These are phyloP conservation scores for Labeo catla DNA, from an alignment of 2,113 vertebrate species.

Conservation along the genomic window DNA sequence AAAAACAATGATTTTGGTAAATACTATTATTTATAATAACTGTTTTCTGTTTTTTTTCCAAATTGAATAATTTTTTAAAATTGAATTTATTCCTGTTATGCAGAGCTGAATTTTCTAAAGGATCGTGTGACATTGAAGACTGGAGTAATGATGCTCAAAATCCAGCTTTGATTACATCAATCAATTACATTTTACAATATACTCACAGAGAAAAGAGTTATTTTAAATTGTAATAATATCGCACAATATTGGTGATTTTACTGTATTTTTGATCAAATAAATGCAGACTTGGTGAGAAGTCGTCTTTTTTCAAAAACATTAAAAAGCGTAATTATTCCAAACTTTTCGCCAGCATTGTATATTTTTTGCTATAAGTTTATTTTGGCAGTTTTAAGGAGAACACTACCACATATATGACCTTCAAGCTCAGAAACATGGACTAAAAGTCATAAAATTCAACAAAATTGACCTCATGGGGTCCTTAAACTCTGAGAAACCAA, in stretches of 20 bases:
- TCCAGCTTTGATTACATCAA: too few relatives aligned
- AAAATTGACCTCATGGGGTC: too few relatives aligned
- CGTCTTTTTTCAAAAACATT: too few relatives aligned
- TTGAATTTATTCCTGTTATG: too few relatives aligned
- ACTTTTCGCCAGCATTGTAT: neutral
- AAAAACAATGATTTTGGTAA: neutral
- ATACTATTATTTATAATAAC: neutral
- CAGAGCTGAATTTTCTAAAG: too few relatives aligned
- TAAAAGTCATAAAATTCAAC: neutral
- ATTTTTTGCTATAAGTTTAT: neutral
- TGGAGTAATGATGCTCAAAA: too few relatives aligned
- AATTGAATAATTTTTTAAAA: too few relatives aligned
- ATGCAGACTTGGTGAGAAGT: too few relatives aligned
- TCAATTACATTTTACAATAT: neutral
- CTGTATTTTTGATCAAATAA: too few relatives aligned
- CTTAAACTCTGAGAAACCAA: conserved; percentile 1
- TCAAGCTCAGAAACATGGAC: neutral
- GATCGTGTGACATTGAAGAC: too few relatives aligned
- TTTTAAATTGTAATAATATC: neutral
- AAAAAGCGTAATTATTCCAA: neutral
- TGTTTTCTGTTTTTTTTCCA: too few relatives aligned
- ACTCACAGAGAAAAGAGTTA: neutral
- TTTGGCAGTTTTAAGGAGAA: neutral
- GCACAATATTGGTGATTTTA: too few relatives aligned
- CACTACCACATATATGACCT: neutral